Base-by-base conservation (phyloP, 1,140 invertebrate genomes). In the Trichomalopsis sarcophagae region DNA sequence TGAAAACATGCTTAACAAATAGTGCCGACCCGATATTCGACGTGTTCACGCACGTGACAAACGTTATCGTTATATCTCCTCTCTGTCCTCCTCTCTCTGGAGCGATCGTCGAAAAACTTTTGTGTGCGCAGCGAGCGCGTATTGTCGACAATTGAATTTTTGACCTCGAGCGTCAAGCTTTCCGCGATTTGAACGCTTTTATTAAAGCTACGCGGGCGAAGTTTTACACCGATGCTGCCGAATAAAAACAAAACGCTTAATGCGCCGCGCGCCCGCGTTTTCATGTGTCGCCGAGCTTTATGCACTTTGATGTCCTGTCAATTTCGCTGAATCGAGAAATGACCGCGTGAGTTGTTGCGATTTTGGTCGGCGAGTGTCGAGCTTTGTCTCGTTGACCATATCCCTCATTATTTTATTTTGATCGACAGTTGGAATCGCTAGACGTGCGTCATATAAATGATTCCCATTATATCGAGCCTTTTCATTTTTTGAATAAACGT, bases 281-380 rank as follows among this genome's bases (percentile, higher is more conserved):
- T 47, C 36, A 44, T 14, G 74, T 50, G 14, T 76, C 74, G 40
- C 17, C 27, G 21, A 17, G 40, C 74, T 76, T 76, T 76, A 50
- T 76, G 74, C 71, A 85, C 81, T 84, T 86, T 85, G 86, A 75
- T 76, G 9, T 76, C 21, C 36, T 40, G 40, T 76, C 36, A 76
- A 76, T 76, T 74, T 76, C 21, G 21, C n/a, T 44, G 21, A 76
- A 76, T 47, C 44, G 40, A 50, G 44, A 76, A 76, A 76, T 76
- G 21, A 76, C 40, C 74, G 74, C 74, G 23, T 27, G 44, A 76
- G 44, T 76, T 44, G 74, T 50, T 44, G 44, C 21, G 74, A 5
- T 71, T 27, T 3, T 10, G 27, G n/a, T n/a, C 17, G 55, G 55
- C 17, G 55, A 62, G 3, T 1, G 17, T n/a, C 21, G 17, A 17